These are phyloP conservation scores for Hydrolagus affinis DNA, from an alignment of 2,113 vertebrate species.

Conservation along the genomic window DNA sequence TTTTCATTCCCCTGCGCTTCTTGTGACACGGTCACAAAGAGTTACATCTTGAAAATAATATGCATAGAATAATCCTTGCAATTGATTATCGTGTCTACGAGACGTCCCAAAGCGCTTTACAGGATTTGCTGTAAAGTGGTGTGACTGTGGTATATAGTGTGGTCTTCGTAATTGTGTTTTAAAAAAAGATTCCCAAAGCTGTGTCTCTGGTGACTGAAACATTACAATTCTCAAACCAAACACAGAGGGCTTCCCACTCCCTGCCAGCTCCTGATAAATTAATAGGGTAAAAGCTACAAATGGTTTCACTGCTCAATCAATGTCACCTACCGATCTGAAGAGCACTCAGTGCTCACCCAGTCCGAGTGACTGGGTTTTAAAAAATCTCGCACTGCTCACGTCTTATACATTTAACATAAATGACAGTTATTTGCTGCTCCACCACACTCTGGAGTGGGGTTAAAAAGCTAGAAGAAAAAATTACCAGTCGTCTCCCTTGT, in stretches of 20 bases:
- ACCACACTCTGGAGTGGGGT: neutral
- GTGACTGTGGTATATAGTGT: too few species aligned
- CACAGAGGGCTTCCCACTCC: neutral
- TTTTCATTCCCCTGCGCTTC: too few species aligned
- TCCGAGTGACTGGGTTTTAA: neutral
- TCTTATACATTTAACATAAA: neutral
- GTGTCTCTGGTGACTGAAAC: too few species aligned
- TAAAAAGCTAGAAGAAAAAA: neutral
- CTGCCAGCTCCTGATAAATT: neutral
- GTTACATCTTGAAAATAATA: too few species aligned
- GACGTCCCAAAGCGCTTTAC: too few species aligned
- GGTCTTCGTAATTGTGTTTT: too few species aligned
- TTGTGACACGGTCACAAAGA: too few species aligned
- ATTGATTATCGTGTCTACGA: too few species aligned
- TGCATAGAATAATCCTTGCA: too few species aligned
- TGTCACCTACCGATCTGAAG: neutral
- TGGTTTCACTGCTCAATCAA: neutral
- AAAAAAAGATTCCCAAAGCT: too few species aligned
- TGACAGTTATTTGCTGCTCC: neutral
- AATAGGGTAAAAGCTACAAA: neutral
- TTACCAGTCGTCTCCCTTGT: neutral
- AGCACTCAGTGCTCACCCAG: neutral
- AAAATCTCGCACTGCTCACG: neutral
- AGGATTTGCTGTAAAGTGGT: too few species aligned
- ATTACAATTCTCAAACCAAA: too few species aligned